phyloP scores from a whole-genome alignment of 1,140 invertebrate genomes.

The Andricus grossulariae region DNA sequence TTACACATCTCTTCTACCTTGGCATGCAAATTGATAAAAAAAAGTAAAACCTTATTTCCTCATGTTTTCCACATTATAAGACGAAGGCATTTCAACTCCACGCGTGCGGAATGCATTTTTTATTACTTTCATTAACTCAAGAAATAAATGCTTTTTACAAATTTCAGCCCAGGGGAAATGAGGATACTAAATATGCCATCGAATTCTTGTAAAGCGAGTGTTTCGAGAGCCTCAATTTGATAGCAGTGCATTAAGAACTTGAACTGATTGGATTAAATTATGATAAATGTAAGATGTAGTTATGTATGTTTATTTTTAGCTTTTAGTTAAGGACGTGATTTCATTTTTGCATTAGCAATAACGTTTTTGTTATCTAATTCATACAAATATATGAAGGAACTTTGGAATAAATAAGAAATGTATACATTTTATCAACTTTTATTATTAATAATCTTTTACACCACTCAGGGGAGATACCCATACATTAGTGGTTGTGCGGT shows the following conservation, averaged over 20 bases:
- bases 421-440: too few relatives aligned
- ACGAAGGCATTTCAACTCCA: not conserved
- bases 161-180: not conserved
- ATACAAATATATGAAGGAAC: too few relatives aligned
- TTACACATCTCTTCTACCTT: not conserved
- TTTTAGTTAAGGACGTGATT: too few relatives aligned
- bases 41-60: not conserved
- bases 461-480: too few relatives aligned
- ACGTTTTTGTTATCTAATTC: too few relatives aligned
- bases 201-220: not conserved
- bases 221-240: not conserved
- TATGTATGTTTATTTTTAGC: too few relatives aligned
- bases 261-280: constrained; percentile 6
- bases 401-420: too few relatives aligned
- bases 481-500: too few relatives aligned
- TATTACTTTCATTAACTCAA: constrained; percentile 4
- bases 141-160: constrained; percentile 4
- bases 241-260: constrained; percentile 1
- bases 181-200: not conserved
- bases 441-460: too few relatives aligned
- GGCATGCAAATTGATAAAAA: constrained; percentile 15
- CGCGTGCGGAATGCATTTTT: not conserved
- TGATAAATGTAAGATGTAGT: too few relatives aligned
- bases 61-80: not conserved
- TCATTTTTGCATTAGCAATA: too few relatives aligned